These are phyloP conservation scores for Drosophila demipolita DNA, from an alignment of 2,888 invertebrate genomes.

Conservation along the genomic window DNA sequence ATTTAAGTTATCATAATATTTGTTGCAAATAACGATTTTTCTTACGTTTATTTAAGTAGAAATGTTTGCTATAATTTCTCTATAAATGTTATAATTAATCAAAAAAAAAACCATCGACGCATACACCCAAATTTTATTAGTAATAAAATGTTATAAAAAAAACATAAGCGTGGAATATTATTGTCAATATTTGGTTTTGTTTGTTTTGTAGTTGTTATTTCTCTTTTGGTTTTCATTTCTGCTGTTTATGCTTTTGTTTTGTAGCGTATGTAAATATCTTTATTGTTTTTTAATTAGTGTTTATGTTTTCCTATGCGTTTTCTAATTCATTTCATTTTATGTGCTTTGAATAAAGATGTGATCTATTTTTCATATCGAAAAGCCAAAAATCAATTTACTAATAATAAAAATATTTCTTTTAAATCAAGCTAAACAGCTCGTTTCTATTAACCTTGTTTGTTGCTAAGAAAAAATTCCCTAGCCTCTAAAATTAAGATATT, in stretches of 20 bases:
- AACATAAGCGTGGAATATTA: constrained; percentile 38
- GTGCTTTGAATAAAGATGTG: constrained; percentile 16
- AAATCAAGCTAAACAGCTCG: constrained; percentile 16
- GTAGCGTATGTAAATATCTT: neutral
- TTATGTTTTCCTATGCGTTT: neutral
- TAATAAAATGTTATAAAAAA: constrained; percentile 68
- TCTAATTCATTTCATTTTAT: neutral
- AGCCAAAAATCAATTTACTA: constrained; percentile 29
- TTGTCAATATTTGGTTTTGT: constrained; percentile 47
- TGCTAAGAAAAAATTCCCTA: constrained; percentile 2
- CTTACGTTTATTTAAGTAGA: constrained; percentile 43
- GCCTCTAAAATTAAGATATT: constrained; percentile 1
- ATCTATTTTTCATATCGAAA: constrained; percentile 24
- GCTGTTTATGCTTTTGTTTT: constrained; percentile 16
- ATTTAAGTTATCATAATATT: constrained; percentile 53
- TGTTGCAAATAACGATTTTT: constrained; percentile 34
- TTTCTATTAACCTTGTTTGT: constrained; percentile 27
- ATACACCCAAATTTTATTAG: constrained; percentile 52
- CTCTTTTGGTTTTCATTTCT: constrained; percentile 1
- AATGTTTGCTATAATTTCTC: constrained; percentile 49
- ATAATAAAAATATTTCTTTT: constrained; percentile 23
- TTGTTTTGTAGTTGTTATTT: constrained; percentile 17
- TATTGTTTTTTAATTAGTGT: neutral
- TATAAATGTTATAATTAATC: constrained; percentile 48
- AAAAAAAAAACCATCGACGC: constrained; percentile 29